These are phyloP conservation scores for Drosophila melanica DNA, from an alignment of 1,140 invertebrate genomes.

Conservation along the genomic window DNA sequence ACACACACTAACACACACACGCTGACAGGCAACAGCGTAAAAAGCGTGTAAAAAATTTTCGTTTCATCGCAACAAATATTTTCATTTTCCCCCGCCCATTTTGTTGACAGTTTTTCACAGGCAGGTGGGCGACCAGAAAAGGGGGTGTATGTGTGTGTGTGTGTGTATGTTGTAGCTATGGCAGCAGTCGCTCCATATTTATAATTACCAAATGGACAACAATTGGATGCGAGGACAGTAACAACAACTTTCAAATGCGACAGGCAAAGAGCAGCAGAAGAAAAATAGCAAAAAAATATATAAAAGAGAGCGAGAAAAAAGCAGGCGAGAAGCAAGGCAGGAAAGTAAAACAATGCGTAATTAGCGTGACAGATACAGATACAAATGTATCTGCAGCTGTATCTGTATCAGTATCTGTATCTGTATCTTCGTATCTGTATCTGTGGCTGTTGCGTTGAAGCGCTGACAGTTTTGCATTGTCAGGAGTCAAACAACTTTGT, in stretches of 20 bases:
- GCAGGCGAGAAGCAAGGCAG: slow-evolving; percentile 1
- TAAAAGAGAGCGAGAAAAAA: slow-evolving; percentile 8
- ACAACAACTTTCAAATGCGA: slow-evolving; percentile 30
- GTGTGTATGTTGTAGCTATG: slow-evolving; percentile 42
- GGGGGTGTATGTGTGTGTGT: background rate
- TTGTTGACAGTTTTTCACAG: slow-evolving; percentile 73
- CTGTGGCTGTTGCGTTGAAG: slow-evolving; percentile 36
- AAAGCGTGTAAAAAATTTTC: slow-evolving; percentile 50
- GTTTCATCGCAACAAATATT: slow-evolving; percentile 60
- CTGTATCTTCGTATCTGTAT: slow-evolving; percentile 23
- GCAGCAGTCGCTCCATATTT: slow-evolving; percentile 62
- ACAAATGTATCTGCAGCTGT: slow-evolving; percentile 17
- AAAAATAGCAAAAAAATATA: background rate
- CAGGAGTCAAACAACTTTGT: slow-evolving; percentile 73
- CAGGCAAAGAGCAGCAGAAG: slow-evolving; percentile 5
- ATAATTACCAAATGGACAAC: slow-evolving; percentile 81
- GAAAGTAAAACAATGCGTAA: slow-evolving; percentile 72
- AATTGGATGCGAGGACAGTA: slow-evolving; percentile 46
- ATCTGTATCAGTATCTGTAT: slow-evolving; percentile 15
- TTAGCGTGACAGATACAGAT: slow-evolving; percentile 53
- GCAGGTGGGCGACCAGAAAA: slow-evolving; percentile 3
- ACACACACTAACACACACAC: background rate
- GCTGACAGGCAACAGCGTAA: slow-evolving; percentile 57
- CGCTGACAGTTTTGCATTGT: slow-evolving; percentile 74
- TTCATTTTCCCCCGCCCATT: slow-evolving; percentile 62